phyloP scores from a whole-genome alignment of 2,888 invertebrate genomes.

The Matsumyia berberina region DNA sequence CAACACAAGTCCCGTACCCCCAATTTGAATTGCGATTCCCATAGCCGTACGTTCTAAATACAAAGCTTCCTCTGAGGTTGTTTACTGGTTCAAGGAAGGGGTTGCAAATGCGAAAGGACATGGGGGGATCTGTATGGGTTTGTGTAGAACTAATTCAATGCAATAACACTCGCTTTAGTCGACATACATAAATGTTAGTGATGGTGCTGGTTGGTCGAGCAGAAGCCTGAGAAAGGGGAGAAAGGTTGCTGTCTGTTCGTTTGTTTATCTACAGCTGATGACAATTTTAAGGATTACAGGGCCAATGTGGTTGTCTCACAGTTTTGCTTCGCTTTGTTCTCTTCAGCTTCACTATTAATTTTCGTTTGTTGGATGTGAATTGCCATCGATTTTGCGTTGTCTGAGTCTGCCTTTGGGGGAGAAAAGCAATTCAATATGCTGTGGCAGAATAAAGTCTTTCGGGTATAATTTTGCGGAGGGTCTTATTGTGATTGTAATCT shows the following conservation, averaged over 20 bases:
- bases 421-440: conserved; percentile 68
- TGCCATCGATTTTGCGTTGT: conserved; percentile 60
- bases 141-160: conserved; percentile 48
- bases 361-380: conserved; percentile 65
- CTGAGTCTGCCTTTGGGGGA: neutral
- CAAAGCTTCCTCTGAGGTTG: conserved; percentile 58
- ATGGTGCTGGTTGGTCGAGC: neutral
- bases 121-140: neutral
- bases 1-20: conserved; percentile 36
- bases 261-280: conserved; percentile 72
- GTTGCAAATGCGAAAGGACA: neutral
- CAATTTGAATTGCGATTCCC: conserved; percentile 26
- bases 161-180: conserved; percentile 55
- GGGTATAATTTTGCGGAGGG: conserved; percentile 48
- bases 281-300: conserved; percentile 72
- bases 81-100: conserved; percentile 38
- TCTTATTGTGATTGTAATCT: conserved; percentile 60
- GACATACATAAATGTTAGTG: conserved; percentile 14
- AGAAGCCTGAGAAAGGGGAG: neutral
- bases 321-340: conserved; percentile 53
- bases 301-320: conserved; percentile 60
- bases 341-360: conserved; percentile 54
- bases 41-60: conserved; percentile 29
- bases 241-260: conserved; percentile 37
- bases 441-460: conserved; percentile 38